Conservation (phyloP, 2,113 vertebrate species). For the Lathamus discolor region DNA sequence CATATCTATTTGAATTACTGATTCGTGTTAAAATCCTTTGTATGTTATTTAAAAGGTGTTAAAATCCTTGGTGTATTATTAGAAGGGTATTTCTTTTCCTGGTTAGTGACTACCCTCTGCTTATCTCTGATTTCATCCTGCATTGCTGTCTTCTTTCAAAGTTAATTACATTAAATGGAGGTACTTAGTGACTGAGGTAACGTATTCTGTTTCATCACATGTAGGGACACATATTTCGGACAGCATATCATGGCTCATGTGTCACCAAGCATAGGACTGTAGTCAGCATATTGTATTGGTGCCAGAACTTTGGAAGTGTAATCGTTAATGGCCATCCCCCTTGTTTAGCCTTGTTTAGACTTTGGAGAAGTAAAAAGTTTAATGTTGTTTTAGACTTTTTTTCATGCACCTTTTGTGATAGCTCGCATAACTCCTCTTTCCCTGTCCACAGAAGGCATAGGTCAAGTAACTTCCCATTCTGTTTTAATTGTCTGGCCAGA, state of each 20-base stretch:
- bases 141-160: conserved; percentile 37
- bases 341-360: background rate
- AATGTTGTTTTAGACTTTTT: background rate
- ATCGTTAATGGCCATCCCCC: background rate
- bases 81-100: conserved; percentile 29
- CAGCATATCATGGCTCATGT: background rate
- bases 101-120: conserved; percentile 3
- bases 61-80: conserved; percentile 27
- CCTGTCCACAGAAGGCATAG: background rate
- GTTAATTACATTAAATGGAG: conserved; percentile 49
- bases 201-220: conserved; percentile 33
- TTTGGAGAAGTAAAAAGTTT: background rate
- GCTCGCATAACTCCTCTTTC: background rate
- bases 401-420: background rate
- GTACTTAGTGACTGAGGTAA: background rate
- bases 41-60: conserved; percentile 27
- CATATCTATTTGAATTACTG: background rate
- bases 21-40: background rate
- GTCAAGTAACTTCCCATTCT: background rate
- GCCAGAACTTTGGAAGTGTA: background rate
- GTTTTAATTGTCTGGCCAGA: background rate
- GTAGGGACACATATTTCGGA: background rate
- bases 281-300: background rate
- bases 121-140: conserved; percentile 2
- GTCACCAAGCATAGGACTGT: background rate